These are phyloP conservation scores for Aplodontia rufa DNA, from an alignment of 2,113 vertebrate genomes.

Conservation along the genomic window DNA sequence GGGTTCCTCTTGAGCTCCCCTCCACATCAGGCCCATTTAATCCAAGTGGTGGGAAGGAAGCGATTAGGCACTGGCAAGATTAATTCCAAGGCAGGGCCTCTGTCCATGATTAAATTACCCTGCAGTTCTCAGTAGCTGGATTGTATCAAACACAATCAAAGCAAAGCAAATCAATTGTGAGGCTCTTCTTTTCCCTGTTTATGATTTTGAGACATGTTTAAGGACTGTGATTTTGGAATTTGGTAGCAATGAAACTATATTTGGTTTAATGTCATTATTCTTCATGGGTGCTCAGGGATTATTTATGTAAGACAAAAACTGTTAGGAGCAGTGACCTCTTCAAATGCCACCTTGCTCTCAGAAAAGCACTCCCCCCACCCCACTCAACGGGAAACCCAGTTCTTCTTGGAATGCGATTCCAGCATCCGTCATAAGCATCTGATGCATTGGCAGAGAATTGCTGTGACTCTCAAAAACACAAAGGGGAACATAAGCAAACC, in stretches of 20 bases:
- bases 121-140: background rate
- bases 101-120: background rate
- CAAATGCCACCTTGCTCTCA: background rate
- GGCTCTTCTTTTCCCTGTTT: background rate
- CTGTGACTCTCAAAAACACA: background rate
- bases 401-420: background rate
- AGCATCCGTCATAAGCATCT: background rate
- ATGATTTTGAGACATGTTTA: background rate
- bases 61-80: background rate
- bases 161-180: background rate
- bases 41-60: background rate
- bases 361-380: fast-evolving
- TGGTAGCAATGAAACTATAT: background rate
- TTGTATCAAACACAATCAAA: background rate
- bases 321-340: background rate
- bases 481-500: background rate
- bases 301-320: background rate
- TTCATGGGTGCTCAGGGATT: background rate
- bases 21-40: background rate
- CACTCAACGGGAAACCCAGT: background rate
- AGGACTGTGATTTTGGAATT: slow-evolving; percentile 8
- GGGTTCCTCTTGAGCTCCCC: background rate
- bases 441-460: background rate
- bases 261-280: background rate
- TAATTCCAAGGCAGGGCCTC: background rate